Percentiles rank a stretch among this genome's conserved stretches.
These are phyloP conservation scores for Fopius arisanus DNA, from an alignment of 1,140 invertebrate genomes.

Conservation along the genomic window DNA sequence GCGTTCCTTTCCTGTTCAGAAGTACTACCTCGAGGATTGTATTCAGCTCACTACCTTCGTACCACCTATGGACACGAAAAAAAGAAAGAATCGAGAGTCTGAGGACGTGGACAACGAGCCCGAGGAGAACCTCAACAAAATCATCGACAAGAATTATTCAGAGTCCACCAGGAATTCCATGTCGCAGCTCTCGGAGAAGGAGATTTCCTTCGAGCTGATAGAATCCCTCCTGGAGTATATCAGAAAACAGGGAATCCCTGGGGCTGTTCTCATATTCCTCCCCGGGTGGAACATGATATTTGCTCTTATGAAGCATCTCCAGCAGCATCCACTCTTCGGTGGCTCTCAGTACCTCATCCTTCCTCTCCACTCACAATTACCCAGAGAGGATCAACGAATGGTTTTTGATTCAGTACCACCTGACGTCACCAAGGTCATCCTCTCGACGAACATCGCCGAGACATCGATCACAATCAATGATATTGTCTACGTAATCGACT, in stretches of 20 bases:
- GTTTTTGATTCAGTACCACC: conserved; percentile 83
- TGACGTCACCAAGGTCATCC: conserved; percentile 82
- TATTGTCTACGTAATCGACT: conserved; percentile 95
- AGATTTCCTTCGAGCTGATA: conserved; percentile 91
- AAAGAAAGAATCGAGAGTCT: conserved; percentile 72
- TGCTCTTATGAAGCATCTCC: conserved; percentile 86
- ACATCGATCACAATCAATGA: conserved; percentile 97
- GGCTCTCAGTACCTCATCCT: conserved; percentile 74
- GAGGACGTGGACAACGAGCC: conserved; percentile 73
- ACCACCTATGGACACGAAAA: conserved; percentile 75
- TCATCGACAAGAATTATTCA: conserved; percentile 54
- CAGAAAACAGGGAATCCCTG: conserved; percentile 73
- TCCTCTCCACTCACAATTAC: conserved; percentile 90
- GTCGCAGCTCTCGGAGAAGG: conserved; percentile 83
- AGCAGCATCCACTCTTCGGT: conserved; percentile 80
- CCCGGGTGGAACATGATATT: conserved; percentile 97
- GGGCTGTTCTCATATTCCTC: conserved; percentile 90
- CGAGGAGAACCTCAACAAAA: conserved; percentile 84
- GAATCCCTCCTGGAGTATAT: conserved; percentile 84
- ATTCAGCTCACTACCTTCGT: conserved; percentile 83
- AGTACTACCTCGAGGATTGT: conserved; percentile 92
- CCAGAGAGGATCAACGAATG: conserved; percentile 87
- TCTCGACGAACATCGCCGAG: conserved; percentile 93
- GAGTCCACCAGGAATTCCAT: conserved; percentile 76
- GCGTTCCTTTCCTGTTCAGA: conserved; percentile 80